Base-by-base conservation (phyloP, 2,888 invertebrate genomes). In the Stenichneumon culpator region DNA sequence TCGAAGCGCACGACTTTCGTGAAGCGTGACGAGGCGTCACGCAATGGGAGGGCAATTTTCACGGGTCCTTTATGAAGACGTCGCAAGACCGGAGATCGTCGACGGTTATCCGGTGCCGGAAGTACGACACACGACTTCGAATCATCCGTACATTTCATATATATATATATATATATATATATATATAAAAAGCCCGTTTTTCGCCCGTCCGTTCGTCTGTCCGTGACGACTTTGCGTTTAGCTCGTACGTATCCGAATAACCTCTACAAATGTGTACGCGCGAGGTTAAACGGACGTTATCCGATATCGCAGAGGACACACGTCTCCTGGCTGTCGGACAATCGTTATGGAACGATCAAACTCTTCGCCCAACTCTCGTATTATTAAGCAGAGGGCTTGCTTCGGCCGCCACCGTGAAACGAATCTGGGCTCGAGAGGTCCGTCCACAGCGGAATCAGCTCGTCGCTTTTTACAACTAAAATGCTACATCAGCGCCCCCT, bases 51-150 rank as follows among this genome's bases (percentile, higher is more conserved):
- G 69, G 83, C 90, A 86, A 86, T 89, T 90, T 89, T 89, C 88
- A 86, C 86, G 79, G 86, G 82, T 78, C 86, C 86, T 79, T 90
- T 89, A 90, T 91, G 88, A 91, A 90, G 90, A 88, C 87, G 90
- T 91, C 89, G 82, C 83, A 67, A 52, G 47, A 32, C 63, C 77
- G 28, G 28, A 7, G 14, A 14, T 28, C 63, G 28, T 36, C 32
- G 28, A 16, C 63, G 32, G 16, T 32, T 63, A 32, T 32, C 25
- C 63, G 28, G 63, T 32, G 16, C 25, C 14, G 28, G 5, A 28
- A 63, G 63, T n/a, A n/a, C 63, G 28, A n/a, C 28, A 63, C n/a
- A 63, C 63, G n/a, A n/a, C 63, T 36, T 63, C n/a, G 63, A 16
- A 9, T 14, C n/a, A 28, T 63, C 28, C 28, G 36, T n/a, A 14